Evolutionary conservation across 1,140 invertebrate species (phyloP).

Genomic region (Harlomillsia oculata): DNA sequence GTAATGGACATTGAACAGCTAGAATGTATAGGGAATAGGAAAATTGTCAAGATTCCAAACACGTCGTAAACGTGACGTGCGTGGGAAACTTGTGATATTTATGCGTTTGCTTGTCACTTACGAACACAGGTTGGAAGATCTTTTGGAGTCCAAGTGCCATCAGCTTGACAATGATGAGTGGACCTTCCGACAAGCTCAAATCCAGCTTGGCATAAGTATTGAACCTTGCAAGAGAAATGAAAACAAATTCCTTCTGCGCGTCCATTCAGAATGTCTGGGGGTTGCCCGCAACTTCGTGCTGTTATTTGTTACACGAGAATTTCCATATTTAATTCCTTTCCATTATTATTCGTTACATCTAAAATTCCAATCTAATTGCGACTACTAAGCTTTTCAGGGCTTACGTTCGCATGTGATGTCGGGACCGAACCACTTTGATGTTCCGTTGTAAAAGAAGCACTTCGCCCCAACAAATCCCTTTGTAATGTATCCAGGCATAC

Average conservation of each 20-base stretch:
- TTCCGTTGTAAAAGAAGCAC: conserved; percentile 77
- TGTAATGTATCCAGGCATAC: conserved; percentile 75
- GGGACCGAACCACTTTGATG: conserved; percentile 65
- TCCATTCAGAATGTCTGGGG: conserved; percentile 78
- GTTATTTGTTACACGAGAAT: too few relatives aligned
- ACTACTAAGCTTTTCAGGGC: too few relatives aligned
- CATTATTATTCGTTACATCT: too few relatives aligned
- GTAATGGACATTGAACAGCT: conserved; percentile 38
- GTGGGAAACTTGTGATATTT: conserved; percentile 27
- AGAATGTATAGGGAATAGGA: too few relatives aligned
- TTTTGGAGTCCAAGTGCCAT: conserved; percentile 75
- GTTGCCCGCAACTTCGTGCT: conserved; percentile 42
- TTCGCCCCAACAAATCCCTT: conserved; percentile 76
- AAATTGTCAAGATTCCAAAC: too few relatives aligned
- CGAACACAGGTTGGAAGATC: conserved; percentile 81
- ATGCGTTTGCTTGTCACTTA: too few relatives aligned
- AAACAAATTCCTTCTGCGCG: conserved; percentile 84
- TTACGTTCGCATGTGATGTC: conserved; percentile 89
- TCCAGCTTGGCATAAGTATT: conserved; percentile 83
- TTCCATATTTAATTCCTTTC: too few relatives aligned
- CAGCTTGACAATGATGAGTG: conserved; percentile 72
- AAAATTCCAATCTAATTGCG: too few relatives aligned
- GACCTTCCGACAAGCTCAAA: conserved; percentile 79
- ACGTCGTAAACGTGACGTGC: neutral
- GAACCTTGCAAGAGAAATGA: conserved; percentile 80